Conservation (phyloP, 92 coral and sea anemone species). For the Epizoanthus stellaris region DNA sequence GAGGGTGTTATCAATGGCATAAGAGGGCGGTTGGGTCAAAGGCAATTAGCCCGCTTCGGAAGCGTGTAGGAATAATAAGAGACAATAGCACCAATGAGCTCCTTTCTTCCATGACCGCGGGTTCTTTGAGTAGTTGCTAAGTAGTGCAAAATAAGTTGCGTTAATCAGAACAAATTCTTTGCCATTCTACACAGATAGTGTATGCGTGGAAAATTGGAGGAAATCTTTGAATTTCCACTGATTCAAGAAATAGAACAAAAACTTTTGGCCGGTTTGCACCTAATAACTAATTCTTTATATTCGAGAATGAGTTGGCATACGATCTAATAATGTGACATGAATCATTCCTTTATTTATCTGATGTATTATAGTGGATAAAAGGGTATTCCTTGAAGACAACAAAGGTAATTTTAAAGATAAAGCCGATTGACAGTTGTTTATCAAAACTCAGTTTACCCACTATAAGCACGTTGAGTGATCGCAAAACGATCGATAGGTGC, state of each 20-base stretch:
- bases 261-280: too few relatives aligned
- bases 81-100: not conserved
- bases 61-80: constrained; percentile 33
- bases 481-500: not conserved
- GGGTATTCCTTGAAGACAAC: not conserved
- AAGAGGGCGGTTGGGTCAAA: constrained; percentile 32
- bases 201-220: not conserved
- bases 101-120: constrained; percentile 35
- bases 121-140: not conserved
- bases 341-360: not conserved
- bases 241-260: too few relatives aligned
- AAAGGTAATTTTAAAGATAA: not conserved
- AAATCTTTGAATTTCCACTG: too few relatives aligned
- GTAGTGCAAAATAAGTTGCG: not conserved
- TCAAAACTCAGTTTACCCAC: not conserved
- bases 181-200: not conserved
- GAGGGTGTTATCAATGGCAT: constrained; percentile 8
- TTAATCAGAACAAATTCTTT: not conserved
- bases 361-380: not conserved
- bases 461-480: not conserved
- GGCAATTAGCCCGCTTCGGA: constrained; percentile 12
- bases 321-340: too few relatives aligned
- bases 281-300: too few relatives aligned
- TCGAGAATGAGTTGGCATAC: too few relatives aligned
- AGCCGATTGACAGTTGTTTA: not conserved